These are phyloP conservation scores for Stercorarius parasiticus DNA, from an alignment of 2,113 vertebrate genomes.

Conservation along the genomic window DNA sequence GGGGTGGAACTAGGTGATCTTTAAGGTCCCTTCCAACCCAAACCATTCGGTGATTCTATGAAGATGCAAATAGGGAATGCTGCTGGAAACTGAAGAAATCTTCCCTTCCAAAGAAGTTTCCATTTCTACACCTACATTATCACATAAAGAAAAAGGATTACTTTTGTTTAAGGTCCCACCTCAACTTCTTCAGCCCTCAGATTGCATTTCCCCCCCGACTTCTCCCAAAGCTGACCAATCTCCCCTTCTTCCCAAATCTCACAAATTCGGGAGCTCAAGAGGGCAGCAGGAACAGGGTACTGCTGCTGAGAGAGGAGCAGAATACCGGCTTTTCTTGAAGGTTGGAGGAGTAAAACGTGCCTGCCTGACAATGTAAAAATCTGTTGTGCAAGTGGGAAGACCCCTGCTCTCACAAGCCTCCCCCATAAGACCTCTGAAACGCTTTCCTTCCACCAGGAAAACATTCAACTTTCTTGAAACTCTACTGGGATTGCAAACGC, in stretches of 20 bases:
- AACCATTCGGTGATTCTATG: too few species aligned
- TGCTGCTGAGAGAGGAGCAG: background rate
- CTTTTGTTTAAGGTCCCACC: background rate
- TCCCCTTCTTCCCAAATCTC: background rate
- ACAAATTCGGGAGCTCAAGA: accelerated
- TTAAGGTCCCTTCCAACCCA: too few species aligned
- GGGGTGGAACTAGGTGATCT: too few species aligned
- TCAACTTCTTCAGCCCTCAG: background rate
- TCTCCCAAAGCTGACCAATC: background rate
- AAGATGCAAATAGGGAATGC: background rate
- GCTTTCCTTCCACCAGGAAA: background rate
- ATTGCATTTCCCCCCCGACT: background rate
- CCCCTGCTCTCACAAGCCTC: background rate
- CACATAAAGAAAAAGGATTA: background rate
- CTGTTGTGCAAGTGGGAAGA: background rate
- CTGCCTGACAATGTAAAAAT: background rate
- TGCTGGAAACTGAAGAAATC: background rate
- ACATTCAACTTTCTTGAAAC: background rate
- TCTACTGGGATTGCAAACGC: background rate
- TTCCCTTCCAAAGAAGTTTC: background rate
- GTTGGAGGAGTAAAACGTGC: background rate
- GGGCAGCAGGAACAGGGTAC: background rate
- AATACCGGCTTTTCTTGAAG: background rate
- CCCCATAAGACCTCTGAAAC: background rate
- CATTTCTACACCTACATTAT: background rate